These are phyloP conservation scores for Macrotus californicus DNA, from an alignment of 2,113 vertebrate genomes.

Conservation along the genomic window DNA sequence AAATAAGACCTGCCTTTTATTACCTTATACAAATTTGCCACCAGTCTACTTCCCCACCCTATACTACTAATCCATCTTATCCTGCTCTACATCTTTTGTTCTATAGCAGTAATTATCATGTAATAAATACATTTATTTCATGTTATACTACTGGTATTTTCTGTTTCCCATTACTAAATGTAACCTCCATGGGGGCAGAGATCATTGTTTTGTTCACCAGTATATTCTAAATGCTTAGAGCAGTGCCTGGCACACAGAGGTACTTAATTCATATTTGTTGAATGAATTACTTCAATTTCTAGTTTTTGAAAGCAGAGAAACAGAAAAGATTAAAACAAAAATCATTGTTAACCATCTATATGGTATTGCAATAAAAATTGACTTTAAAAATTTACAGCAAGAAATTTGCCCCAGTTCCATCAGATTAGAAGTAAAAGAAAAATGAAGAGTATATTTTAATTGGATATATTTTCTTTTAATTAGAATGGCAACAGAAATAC, in stretches of 20 bases:
- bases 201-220: not conserved
- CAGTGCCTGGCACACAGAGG: not conserved
- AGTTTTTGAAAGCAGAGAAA: constrained; percentile 22
- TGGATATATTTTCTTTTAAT: not conserved
- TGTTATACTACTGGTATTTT: not conserved
- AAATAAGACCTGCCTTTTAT: not conserved
- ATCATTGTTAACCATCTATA: not conserved
- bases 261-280: not conserved
- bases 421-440: constrained; percentile 2
- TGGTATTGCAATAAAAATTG: constrained; percentile 31
- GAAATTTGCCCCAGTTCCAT: not conserved
- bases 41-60: not conserved
- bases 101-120: not conserved
- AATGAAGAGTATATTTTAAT: constrained; percentile 4
- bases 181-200: not conserved
- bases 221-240: not conserved
- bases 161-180: not conserved
- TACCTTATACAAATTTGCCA: not conserved
- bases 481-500: constrained; percentile 29
- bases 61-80: not conserved
- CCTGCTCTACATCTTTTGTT: not conserved
- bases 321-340: constrained; percentile 18
- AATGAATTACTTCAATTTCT: not conserved
- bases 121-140: not conserved
- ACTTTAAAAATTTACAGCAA: constrained; percentile 6